Evolutionary conservation across 2,797 vertebrate genomes (phyloP).

Genomic region (Graptemys geographica): DNA sequence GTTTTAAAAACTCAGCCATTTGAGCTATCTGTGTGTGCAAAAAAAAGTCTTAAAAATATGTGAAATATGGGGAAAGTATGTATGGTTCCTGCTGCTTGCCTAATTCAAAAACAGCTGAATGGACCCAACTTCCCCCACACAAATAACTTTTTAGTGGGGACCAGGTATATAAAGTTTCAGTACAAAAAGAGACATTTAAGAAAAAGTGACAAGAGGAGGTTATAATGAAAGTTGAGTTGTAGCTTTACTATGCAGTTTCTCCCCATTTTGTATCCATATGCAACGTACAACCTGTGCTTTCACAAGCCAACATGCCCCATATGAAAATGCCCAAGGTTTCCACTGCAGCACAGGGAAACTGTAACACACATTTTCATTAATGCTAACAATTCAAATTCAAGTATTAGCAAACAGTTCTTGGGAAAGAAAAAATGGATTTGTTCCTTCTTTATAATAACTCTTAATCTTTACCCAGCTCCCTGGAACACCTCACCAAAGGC

Average conservation of each 20-base stretch:
- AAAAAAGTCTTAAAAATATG: background rate
- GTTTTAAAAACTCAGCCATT: background rate
- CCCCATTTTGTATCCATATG: background rate
- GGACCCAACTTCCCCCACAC: background rate
- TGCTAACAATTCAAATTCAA: background rate
- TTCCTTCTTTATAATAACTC: background rate
- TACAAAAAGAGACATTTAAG: background rate
- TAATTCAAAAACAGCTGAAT: background rate
- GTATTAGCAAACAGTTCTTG: background rate
- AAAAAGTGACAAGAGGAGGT: background rate
- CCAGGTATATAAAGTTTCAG: background rate
- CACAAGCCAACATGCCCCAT: fast-evolving
- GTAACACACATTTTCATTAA: background rate
- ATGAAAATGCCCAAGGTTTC: background rate
- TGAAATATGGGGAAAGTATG: background rate
- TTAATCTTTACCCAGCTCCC: background rate
- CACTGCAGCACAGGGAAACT: background rate
- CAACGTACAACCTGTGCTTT: fast-evolving
- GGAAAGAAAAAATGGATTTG: background rate
- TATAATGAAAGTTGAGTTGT: background rate
- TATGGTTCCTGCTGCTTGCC: background rate
- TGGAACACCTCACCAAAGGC: background rate
- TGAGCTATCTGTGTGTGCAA: background rate
- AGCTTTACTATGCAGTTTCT: background rate
- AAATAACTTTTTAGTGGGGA: background rate